Percentiles rank a stretch among this genome's conserved stretches.
Evolutionary conservation across 2,888 invertebrate genomes (phyloP).

Genomic region (Yponomeuta sedellus): DNA sequence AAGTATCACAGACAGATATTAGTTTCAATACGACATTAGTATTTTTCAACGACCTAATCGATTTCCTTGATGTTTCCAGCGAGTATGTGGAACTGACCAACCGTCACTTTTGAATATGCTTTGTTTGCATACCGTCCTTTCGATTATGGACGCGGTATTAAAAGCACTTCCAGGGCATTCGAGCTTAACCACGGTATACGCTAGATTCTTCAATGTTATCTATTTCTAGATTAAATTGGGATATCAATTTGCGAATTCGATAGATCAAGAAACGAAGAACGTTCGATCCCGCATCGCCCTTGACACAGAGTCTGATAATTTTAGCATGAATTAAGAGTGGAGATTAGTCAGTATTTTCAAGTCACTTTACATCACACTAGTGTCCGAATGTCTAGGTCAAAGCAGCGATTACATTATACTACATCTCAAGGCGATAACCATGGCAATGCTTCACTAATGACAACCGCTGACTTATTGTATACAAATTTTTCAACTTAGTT

Average conservation of each 20-base stretch:
- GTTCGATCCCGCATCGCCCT: conserved; percentile 6
- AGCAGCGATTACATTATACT: conserved; percentile 7
- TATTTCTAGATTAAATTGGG: no score
- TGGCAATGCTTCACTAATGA: conserved; percentile 6
- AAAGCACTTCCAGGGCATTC: no score
- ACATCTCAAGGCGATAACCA: conserved; percentile 12
- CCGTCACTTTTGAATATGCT: neutral
- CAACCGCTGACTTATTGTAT: neutral
- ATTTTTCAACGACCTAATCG: neutral
- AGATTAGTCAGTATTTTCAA: conserved; percentile 3
- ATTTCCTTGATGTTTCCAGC: neutral
- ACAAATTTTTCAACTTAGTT: neutral
- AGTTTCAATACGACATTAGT: no score
- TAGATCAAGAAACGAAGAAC: neutral
- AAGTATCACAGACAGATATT: no score
- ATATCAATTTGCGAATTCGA: neutral
- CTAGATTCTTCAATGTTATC: no score
- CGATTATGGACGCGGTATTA: no score
- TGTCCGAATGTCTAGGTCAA: conserved; percentile 13
- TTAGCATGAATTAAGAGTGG: conserved; percentile 7
- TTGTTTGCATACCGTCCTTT: neutral
- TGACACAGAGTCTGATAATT: conserved; percentile 13
- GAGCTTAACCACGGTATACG: no score
- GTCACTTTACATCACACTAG: conserved; percentile 4
- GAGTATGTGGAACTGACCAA: neutral